Evolutionary conservation across 2,888 invertebrate genomes (phyloP), one percentile per base, ranked within the genome.

Genomic region (Clanis bilineata): DNA sequence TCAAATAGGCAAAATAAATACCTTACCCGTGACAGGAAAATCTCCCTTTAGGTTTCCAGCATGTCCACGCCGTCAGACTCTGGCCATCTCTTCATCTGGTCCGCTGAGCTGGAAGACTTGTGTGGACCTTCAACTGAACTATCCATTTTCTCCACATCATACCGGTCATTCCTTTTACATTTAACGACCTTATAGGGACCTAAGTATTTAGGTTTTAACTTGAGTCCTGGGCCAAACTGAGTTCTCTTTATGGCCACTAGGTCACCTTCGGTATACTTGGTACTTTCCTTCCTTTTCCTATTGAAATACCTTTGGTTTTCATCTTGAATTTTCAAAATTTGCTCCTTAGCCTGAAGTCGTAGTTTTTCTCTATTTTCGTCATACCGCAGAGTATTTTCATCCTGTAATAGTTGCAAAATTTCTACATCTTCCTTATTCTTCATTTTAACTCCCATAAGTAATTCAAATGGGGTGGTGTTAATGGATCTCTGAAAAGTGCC

Each of bases 161-260:
- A 68, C n/a, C 68, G 41, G 10, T 68, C 66, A 6, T 45, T 45
- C 7, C 45, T 12, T 10, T 45, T 45, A 5, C 21, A 18, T 21
- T 64, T 61, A 1, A 57, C 39, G 1, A 71, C 43, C 47, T 58
- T 47, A 32, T 71, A 71, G 0, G 71, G 69, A 6, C 70, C 71
- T 6, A 72, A 39, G 57, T 54, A 72, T 57, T 69, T 71, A 1
- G 66, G 60, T 3, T 65, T 60, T 3, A 70, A 32, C 56, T 74
- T 72, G 0, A 56, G 7, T 0, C 63, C 70, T 41, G 57, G 55
- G 0, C 56, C 57, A 58, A 69, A 72, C 28, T 71, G 70, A 1
- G 73, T 73, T 5, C 66, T 58, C 28, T 71, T 68, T 23, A 74
- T 72, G 15, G 72, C 73, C 1, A 72, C 70, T 22, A 70, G 21